Conservation (phyloP, 2,797 vertebrate species). For the Pagetopsis macropterus region DNA sequence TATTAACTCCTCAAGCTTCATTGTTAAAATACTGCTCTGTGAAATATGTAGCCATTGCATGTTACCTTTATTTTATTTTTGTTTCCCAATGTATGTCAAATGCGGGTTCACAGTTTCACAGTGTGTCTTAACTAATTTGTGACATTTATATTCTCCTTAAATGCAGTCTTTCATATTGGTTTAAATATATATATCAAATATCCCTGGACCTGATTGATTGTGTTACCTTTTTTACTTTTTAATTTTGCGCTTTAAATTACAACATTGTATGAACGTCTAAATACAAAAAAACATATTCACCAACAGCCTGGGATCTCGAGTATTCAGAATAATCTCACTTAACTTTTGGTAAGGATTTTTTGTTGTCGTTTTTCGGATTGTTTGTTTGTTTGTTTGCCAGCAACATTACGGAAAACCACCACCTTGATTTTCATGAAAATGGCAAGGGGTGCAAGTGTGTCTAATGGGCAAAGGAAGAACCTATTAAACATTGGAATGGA, state of each 20-base stretch:
- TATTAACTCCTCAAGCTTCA: no score
- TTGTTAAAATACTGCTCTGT: neutral
- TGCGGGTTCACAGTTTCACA: neutral
- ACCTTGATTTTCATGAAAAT: no score
- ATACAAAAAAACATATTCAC: neutral
- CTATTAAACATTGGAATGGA: no score
- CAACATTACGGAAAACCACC: no score
- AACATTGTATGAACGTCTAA: neutral
- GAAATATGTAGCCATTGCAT: neutral
- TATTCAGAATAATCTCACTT: neutral
- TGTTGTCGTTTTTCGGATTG: no score
- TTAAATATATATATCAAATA: neutral
- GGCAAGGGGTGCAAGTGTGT: no score
- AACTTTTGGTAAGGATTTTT: no score
- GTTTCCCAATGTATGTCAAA: constrained; percentile 8
- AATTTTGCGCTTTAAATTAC: neutral
- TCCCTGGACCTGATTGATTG: neutral
- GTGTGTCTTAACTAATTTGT: neutral
- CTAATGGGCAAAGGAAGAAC: no score
- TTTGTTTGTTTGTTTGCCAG: no score
- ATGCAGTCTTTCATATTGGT: neutral
- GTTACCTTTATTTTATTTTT: neutral
- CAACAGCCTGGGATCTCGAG: neutral
- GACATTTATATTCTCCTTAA: neutral
- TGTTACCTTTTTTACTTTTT: neutral